These are phyloP conservation scores for Parnassius glacialis DNA, from an alignment of 2,888 invertebrate species.

Conservation along the genomic window DNA sequence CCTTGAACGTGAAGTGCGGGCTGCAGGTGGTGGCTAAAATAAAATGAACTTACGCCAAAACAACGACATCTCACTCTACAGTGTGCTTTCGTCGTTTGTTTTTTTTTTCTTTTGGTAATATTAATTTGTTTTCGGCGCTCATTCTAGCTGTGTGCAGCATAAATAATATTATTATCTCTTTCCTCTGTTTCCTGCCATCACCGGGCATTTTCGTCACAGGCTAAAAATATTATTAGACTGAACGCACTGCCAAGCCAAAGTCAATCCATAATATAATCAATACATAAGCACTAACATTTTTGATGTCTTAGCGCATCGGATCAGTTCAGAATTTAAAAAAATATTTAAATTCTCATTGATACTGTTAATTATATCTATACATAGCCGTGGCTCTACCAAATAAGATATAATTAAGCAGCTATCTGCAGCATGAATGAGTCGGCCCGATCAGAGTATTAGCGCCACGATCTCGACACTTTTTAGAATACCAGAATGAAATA, in stretches of 20 bases:
- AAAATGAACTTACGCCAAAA: background rate
- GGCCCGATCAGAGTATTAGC: too few relatives aligned
- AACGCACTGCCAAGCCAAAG: slow-evolving; percentile 56
- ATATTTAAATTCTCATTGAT: too few relatives aligned
- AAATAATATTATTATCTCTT: slow-evolving; percentile 34
- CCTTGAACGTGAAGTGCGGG: too few relatives aligned
- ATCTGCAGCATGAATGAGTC: too few relatives aligned
- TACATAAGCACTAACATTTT: too few relatives aligned
- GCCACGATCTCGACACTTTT: too few relatives aligned
- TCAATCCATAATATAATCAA: slow-evolving; percentile 27
- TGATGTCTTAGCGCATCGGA: too few relatives aligned
- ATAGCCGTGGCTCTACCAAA: too few relatives aligned
- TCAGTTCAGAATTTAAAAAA: too few relatives aligned
- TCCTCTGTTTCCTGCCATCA: slow-evolving; percentile 39
- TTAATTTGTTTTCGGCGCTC: slow-evolving; percentile 20
- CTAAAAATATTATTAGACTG: slow-evolving; percentile 42
- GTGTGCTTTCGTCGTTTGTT: background rate
- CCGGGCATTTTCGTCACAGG: slow-evolving; percentile 34
- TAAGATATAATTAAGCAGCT: too few relatives aligned
- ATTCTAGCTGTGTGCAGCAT: slow-evolving; percentile 26
- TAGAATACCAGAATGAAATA: too few relatives aligned
- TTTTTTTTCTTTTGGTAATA: slow-evolving; percentile 1
- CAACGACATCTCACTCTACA: background rate
- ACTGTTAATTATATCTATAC: too few relatives aligned
- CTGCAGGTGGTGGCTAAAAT: background rate